Evolutionary conservation across 2,797 vertebrate species (phyloP), one percentile per base, ranked within the genome.

Genomic region (Hoplostethus atlanticus): DNA sequence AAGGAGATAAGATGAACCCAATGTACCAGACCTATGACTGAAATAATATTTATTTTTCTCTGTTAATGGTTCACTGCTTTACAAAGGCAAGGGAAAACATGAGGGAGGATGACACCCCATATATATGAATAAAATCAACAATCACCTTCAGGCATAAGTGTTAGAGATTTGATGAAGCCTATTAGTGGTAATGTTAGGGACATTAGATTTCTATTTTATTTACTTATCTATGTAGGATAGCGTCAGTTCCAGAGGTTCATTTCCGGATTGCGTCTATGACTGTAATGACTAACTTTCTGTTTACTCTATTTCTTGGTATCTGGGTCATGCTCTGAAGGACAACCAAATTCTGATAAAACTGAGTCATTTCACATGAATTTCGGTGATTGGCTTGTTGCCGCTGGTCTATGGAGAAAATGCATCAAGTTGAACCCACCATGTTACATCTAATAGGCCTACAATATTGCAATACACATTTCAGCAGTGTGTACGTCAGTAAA

Each of bases 221-320:
- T 64, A 57, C 63, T n/a, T 7, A 48, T 75, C 76, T 63, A 36
- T 57, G 25, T 25, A 50, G 78, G 50, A 68, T 80, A 60, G 52
- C 70, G 44, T 76, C 53, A 72, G 83, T 85, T 87, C 48, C 86
- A 87, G 79, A 76, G 72, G 84, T 84, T 73, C 52, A 63, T 83
- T 88, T 89, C 80, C 87, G 81, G 87, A 89, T 88, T 81, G 58
- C 63, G 71, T 80, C 75, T 71, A 51, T 80, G 60, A 77, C 78
- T 88, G 55, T 73, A 92, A 89, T 88, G 83, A 80, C 87, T 91
- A 92, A 91, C 90, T 85, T 92, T 86, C 9, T 91, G 78, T 92
- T 91, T 80, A 74, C 81, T 82, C 65, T 85, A 65, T 73, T 81
- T 60, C 72, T 68, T 58, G 71, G 82, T 87, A 89, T 79, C 79